Base-by-base conservation (phyloP, 2,113 vertebrate species). In the Mola mola region DNA sequence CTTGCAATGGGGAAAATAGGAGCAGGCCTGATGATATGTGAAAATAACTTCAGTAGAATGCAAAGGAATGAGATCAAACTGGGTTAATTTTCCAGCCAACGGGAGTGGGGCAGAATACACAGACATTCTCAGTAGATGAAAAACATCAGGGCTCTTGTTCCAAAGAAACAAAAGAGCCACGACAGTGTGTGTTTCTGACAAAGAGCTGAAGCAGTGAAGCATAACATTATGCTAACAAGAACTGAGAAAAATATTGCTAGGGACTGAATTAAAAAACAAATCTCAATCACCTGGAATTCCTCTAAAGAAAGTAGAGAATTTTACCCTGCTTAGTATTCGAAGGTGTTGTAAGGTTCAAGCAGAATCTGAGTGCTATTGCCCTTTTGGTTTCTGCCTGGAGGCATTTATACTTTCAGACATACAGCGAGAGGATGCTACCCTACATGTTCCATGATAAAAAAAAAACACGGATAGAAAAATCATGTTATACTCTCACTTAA, bases 11-110 rank as follows among this genome's bases (percentile, higher is more conserved):
- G 48, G 16, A 72, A 66, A 61, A 70, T 16, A 15, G 9, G 5
- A n/a, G n/a, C 53, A 33, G 44, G 3, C 33, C 53, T 51, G 43
- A 66, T 41, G 37, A 51, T 61, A 56, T 37, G 58, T 67, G 66
- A 75, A 80, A 65, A 67, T 46, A 52, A 63, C 60, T 38, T 57
- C 8, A 36, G 52, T 1, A 2, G 17, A 57, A 73, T 59, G 69
- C 19, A 47, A 28, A 66, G 52, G 37, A 61, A 8, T 47, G 41
- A 58, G 60, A 78, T 63, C 68, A 70, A 69, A 66, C 40, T 40
- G 56, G 52, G 76, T 69, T 86, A 65, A 84, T 80, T 76, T 73
- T 44, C 25, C n/a, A 60, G 61, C 64, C n/a, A 8, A 13, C 4
- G 16, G 74, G 58, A 57, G 8, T 47, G 6, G 40, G 41, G 51